Base-by-base conservation (phyloP, 1,140 invertebrate genomes). In the Tetraneura akinire region DNA sequence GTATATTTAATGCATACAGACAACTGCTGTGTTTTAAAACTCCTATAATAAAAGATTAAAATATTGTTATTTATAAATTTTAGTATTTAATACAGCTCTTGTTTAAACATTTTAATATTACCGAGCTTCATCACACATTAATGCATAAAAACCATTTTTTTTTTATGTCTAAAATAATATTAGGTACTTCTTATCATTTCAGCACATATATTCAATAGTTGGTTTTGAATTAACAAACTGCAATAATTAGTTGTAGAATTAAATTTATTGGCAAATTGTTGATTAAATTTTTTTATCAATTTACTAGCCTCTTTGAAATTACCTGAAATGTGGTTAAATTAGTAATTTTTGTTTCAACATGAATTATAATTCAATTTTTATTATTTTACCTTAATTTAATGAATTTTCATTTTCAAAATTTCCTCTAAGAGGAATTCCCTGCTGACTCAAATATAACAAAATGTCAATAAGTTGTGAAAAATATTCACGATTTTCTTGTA, bases 41-140 rank as follows among this genome's bases (percentile, higher is more conserved):
- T 60, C 3, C 55, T 60, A 60, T n/a, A 60, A 60, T 60, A 60
- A 60, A 10, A 55, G 11, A 55, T 21, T 16, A 53, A 57, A 13
- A 23, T 57, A 57, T 26, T n/a, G n/a, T n/a, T n/a, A n/a, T n/a
- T n/a, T n/a, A 57, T 26, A 26, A 57, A 57, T 57, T n/a, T 57
- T 13, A 26, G 23, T 16, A 26, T 3, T 26, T 57, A 14, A 57
- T 26, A 26, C 16, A 13, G 13, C n/a, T 57, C 21, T 11, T n/a
- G 3, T 21, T 55, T 55, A 11, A 57, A 14, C 26, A 57, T 16
- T 57, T 14, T 57, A 10, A 8, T 14, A 57, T 57, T 57, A 26
- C 55, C 55, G 23, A 57, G 55, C 53, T 55, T 55, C n/a, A n/a
- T n/a, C n/a, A n/a, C n/a, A n/a, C n/a, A n/a, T 57, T 11, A 57